Conservation (phyloP, 1,140 invertebrate species). For the Drosophila erecta region DNA sequence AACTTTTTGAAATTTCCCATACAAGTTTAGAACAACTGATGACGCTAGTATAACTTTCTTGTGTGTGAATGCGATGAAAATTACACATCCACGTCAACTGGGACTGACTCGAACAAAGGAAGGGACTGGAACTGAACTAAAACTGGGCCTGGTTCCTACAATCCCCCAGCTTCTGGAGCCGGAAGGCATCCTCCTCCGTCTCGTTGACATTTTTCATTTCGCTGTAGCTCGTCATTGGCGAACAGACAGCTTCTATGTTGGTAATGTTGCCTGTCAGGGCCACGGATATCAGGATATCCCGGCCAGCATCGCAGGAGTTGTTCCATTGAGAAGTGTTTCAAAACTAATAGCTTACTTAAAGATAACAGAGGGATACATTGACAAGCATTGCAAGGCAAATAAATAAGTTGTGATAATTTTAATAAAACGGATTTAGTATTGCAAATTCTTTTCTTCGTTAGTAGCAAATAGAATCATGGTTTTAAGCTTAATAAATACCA, state of each 20-base stretch:
- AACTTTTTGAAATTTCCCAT: not conserved
- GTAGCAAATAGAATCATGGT: too few relatives aligned
- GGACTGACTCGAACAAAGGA: slow-evolving; percentile 21
- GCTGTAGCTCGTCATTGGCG: slow-evolving; percentile 18
- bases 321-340: slow-evolving; percentile 6
- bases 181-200: slow-evolving; percentile 27
- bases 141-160: slow-evolving; percentile 9
- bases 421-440: too few relatives aligned
- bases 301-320: slow-evolving; percentile 1
- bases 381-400: too few relatives aligned
- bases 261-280: slow-evolving; percentile 4
- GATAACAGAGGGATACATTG: not conserved
- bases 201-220: slow-evolving; percentile 35
- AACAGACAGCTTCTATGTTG: slow-evolving; percentile 9
- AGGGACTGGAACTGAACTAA: slow-evolving; percentile 5
- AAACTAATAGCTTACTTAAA: not conserved
- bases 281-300: slow-evolving; percentile 12
- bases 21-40: not conserved
- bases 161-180: slow-evolving; percentile 6
- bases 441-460: too few relatives aligned
- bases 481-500: too few relatives aligned
- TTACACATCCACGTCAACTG: slow-evolving; percentile 20
- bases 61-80: slow-evolving; percentile 2
- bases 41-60: not conserved
- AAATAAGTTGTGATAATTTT: too few relatives aligned